Conservation (phyloP, 2,888 invertebrate genomes). For the Drymonia ruficornis region DNA sequence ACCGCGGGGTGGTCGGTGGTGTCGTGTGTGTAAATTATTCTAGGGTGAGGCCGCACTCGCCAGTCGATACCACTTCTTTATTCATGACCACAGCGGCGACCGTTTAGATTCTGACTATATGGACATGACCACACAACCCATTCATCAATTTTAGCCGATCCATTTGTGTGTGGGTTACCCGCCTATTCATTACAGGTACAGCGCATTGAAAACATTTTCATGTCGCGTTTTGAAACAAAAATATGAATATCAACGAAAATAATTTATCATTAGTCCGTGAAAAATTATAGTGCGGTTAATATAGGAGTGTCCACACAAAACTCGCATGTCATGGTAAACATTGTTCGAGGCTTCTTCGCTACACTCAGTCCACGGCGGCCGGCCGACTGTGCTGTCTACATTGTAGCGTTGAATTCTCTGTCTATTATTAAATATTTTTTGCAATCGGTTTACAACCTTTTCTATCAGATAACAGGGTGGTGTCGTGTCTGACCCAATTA, state of each 20-base stretch:
- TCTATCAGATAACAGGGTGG: constrained; percentile 23
- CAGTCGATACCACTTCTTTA: constrained; percentile 81
- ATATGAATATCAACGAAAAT: neutral
- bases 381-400: constrained; percentile 31
- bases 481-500: constrained; percentile 43
- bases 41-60: constrained; percentile 59
- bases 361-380: constrained; percentile 56
- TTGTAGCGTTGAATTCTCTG: constrained; percentile 20
- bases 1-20: constrained; percentile 36
- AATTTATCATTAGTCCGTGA: neutral
- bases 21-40: constrained; percentile 77
- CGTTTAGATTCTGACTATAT: constrained; percentile 61
- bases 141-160: constrained; percentile 25
- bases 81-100: constrained; percentile 72
- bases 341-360: constrained; percentile 42
- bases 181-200: constrained; percentile 11
- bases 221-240: neutral
- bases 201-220: neutral
- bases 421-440: constrained; percentile 21
- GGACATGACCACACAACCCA: constrained; percentile 49
- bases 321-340: constrained; percentile 53
- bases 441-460: constrained; percentile 28
- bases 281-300: neutral
- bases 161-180: constrained; percentile 13
- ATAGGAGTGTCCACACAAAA: constrained; percentile 54